These are phyloP conservation scores for Prunella himalayana DNA, from an alignment of 2,113 vertebrate genomes.

Conservation along the genomic window DNA sequence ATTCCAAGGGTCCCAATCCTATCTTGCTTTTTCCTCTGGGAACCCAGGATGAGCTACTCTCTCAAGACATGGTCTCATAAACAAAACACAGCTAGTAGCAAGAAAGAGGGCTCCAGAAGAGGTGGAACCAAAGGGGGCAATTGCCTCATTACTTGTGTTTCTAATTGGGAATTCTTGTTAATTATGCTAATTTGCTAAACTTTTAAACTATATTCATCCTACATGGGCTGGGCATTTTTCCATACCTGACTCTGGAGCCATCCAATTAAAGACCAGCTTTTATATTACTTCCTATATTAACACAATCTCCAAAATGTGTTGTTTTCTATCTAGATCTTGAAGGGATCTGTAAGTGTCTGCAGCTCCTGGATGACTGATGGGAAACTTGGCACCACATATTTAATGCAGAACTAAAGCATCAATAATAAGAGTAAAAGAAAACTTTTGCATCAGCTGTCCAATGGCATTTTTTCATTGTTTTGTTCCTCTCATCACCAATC, in stretches of 20 bases:
- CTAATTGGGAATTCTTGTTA: background rate
- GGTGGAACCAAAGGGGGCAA: background rate
- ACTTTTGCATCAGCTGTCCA: background rate
- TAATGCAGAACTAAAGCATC: background rate
- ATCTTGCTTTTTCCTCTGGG: background rate
- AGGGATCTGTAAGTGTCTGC: background rate
- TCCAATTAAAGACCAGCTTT: background rate
- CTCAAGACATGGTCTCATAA: background rate
- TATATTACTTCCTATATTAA: background rate
- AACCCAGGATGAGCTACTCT: accelerated
- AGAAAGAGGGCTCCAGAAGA: background rate
- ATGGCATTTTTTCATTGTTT: background rate
- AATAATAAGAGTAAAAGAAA: background rate
- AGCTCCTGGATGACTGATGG: background rate
- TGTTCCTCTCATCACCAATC: background rate
- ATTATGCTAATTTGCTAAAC: background rate
- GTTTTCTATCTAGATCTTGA: background rate
- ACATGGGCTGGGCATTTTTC: background rate
- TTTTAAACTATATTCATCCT: background rate
- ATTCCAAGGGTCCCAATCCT: background rate
- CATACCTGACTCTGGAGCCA: background rate
- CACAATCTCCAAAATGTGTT: background rate
- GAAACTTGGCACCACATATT: background rate
- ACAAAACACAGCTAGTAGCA: background rate
- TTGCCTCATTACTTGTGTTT: background rate